These are phyloP conservation scores for Drosophila stalkeri DNA, from an alignment of 2,888 invertebrate species.

Conservation along the genomic window DNA sequence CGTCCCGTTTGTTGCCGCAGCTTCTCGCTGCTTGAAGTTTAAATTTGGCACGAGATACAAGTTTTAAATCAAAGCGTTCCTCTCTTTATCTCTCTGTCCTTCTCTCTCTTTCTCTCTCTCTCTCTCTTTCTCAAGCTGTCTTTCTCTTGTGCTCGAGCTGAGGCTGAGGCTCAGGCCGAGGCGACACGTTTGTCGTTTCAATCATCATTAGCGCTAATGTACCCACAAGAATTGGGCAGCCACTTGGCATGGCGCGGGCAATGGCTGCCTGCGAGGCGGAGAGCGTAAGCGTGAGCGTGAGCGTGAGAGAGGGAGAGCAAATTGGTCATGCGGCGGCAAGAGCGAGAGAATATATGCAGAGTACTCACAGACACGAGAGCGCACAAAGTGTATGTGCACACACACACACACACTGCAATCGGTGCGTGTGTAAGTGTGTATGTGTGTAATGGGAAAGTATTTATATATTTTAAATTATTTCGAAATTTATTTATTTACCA, in stretches of 20 bases:
- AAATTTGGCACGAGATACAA: constrained; percentile 52
- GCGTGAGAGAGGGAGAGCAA: constrained; percentile 10
- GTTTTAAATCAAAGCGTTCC: constrained; percentile 70
- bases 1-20: constrained; percentile 17
- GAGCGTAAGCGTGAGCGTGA: constrained; percentile 2
- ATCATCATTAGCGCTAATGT: constrained; percentile 86
- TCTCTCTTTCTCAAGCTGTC: constrained; percentile 4
- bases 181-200: constrained; percentile 84
- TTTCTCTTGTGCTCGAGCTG: constrained; percentile 13
- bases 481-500: constrained; percentile 74
- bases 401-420: constrained; percentile 1
- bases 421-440: constrained; percentile 3
- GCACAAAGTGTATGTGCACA: constrained; percentile 12
- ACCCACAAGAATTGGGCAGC: constrained; percentile 85
- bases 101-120: constrained; percentile 6
- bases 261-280: constrained; percentile 14
- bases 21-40: constrained; percentile 30
- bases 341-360: constrained; percentile 23
- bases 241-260: constrained; percentile 47
- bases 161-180: constrained; percentile 40
- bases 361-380: constrained; percentile 18
- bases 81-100: constrained; percentile 7
- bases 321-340: constrained; percentile 10
- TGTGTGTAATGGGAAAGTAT: constrained; percentile 30
- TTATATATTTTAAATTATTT: constrained; percentile 38